Evolutionary conservation across 2,797 vertebrate genomes (phyloP), one percentile per base, ranked within the genome.

Genomic region (Margarornis squamiger): DNA sequence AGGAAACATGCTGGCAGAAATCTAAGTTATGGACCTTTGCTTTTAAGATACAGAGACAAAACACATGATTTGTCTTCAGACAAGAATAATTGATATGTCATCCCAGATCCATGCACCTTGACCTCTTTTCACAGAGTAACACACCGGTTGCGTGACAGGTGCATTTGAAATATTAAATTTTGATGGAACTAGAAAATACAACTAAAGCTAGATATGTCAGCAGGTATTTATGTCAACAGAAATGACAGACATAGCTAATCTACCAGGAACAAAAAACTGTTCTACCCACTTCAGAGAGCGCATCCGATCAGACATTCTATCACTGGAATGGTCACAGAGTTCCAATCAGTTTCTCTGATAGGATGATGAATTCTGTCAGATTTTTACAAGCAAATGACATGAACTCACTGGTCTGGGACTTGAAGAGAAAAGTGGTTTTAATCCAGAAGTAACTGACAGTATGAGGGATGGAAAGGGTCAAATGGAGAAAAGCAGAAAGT

Each of bases 81-180:
- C 75, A 90, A 91, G 78, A 72, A 62, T 75, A 94, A 93, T 52
- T 83, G 76, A 91, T 62, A 81, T 88, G 70, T 90, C 91, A 49
- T 46, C 74, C 52, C 49, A 84, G 86, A 88, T 76, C 45, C 79
- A 21, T 73, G 87, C 51, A 91, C 92, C 55, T 90, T 96, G 89
- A 90, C 89, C 87, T 78, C 73, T 94, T 93, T 90, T 90, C 3
- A 7, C 58, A 72, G 72, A 86, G n/a, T 88, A 81, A 75, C 68
- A 74, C 45, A 74, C 75, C 73, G 59, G 39, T 48, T 91, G 46
- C 48, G 66, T 75, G 91, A 49, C 72, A 92, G 82, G 46, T 75
- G n/a, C 70, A 75, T 83, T 94, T 90, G 93, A 91, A 95, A 91
- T 92, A 92, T 45, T 90, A 91, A 78, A 77, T 96, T 86, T 88